Conservation (phyloP, 1,140 invertebrate genomes). For the Amyelois transitella region DNA sequence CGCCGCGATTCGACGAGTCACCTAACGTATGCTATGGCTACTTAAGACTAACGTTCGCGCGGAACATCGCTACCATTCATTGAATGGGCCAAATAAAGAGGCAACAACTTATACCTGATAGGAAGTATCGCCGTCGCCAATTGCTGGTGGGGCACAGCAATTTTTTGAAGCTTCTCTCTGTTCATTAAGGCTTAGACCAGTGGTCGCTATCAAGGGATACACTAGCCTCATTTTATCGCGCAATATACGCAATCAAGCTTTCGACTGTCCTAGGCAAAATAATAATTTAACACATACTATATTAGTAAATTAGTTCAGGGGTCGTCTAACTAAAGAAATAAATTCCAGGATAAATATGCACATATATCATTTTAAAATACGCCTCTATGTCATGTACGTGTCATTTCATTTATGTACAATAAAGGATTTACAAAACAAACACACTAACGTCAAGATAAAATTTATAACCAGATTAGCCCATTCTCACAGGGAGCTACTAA, state of each 20-base stretch:
- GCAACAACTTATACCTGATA: constrained; percentile 1
- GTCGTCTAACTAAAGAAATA: no score
- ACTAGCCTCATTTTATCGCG: not conserved
- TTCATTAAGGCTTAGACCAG: not conserved
- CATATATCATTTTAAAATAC: no score
- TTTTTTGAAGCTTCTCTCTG: not conserved
- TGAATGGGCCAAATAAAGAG: constrained; percentile 2
- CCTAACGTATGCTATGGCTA: constrained; percentile 9
- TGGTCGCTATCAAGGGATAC: not conserved
- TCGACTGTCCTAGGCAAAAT: not conserved
- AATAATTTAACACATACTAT: not conserved
- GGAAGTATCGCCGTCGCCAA: constrained; percentile 1
- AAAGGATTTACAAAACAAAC: not conserved
- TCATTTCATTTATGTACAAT: not conserved
- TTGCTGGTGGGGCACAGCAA: not conserved
- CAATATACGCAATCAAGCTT: not conserved
- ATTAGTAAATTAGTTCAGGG: not conserved
- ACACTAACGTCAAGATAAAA: not conserved
- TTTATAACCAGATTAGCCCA: no score
- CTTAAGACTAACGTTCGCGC: constrained; percentile 11
- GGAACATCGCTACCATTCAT: not conserved
- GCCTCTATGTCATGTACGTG: no score
- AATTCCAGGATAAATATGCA: no score
- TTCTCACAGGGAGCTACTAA: no score
- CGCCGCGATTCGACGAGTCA: constrained; percentile 1